phyloP scores from a whole-genome alignment of 37 sponge, comb jelly and placozoan genomes.

The Ephydatia muelleri region DNA sequence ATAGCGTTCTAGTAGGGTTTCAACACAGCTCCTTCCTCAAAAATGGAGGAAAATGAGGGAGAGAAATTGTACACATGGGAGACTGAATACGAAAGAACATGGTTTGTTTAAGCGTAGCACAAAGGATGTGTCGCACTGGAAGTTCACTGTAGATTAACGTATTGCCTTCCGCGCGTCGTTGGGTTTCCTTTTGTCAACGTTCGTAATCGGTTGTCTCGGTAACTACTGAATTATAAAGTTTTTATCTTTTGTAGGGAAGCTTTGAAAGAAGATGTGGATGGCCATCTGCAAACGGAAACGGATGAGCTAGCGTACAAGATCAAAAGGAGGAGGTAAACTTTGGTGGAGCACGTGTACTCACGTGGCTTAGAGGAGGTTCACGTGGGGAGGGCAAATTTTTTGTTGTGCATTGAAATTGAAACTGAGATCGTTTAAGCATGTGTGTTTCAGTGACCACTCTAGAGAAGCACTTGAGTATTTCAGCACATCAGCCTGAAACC shows the following conservation, averaged over 20 bases:
- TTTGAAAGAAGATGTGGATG: constrained; percentile 60
- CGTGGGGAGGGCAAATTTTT: not conserved
- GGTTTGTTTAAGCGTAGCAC: constrained; percentile 48
- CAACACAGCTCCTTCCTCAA: too few relatives aligned
- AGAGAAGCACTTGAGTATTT: too few relatives aligned
- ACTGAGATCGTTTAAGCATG: too few relatives aligned
- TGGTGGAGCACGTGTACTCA: not conserved
- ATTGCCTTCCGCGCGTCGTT: too few relatives aligned
- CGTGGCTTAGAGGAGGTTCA: not conserved
- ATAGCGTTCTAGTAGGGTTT: too few relatives aligned
- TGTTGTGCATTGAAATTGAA: too few relatives aligned
- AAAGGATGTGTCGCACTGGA: not conserved
- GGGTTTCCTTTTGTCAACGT: too few relatives aligned
- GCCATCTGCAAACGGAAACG: constrained; percentile 28
- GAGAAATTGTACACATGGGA: constrained; percentile 75
- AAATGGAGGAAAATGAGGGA: constrained; percentile 60
- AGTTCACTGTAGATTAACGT: too few relatives aligned
- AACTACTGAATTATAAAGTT: too few relatives aligned
- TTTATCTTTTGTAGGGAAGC: constrained; percentile 52
- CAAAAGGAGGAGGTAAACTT: constrained; percentile 60
- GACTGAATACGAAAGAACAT: constrained; percentile 76
- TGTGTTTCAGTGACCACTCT: too few relatives aligned
- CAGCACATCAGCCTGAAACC: too few relatives aligned
- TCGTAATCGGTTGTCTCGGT: too few relatives aligned
- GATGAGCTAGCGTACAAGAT: constrained; percentile 56